Evolutionary conservation across 2,888 invertebrate species (phyloP).

Genomic region (Lamellibrachia satsuma): DNA sequence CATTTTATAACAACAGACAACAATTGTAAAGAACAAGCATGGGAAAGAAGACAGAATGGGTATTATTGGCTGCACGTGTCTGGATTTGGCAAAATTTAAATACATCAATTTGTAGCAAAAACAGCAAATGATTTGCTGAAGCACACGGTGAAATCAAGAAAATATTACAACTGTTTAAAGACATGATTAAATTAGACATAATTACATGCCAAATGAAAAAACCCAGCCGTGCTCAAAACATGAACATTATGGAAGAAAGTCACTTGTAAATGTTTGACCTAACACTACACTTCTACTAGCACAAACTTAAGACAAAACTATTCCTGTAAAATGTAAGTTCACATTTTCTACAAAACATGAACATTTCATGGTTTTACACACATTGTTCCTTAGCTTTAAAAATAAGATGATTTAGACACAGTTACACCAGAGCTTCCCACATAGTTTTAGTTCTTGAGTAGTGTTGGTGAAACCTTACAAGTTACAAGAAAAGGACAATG

Average conservation of each 20-base stretch:
- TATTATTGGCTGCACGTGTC: too few species aligned
- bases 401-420: background rate
- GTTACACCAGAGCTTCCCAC: background rate
- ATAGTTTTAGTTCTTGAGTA: background rate
- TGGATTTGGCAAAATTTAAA: too few species aligned
- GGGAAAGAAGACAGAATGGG: too few species aligned
- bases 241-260: background rate
- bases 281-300: background rate
- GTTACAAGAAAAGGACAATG: background rate
- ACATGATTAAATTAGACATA: too few species aligned
- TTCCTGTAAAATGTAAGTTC: background rate
- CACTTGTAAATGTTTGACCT: background rate
- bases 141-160: background rate
- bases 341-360: background rate
- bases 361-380: background rate
- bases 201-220: background rate
- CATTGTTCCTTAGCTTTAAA: background rate
- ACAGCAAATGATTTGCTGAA: background rate
- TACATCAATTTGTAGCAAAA: too few species aligned
- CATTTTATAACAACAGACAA: too few species aligned
- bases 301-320: constrained; percentile 6
- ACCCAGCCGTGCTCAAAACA: background rate
- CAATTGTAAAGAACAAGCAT: too few species aligned
- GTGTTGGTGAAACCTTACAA: background rate
- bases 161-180: too few species aligned